Base-by-base conservation (phyloP, 2,797 vertebrate genomes). In the Anabacerthia variegaticeps region DNA sequence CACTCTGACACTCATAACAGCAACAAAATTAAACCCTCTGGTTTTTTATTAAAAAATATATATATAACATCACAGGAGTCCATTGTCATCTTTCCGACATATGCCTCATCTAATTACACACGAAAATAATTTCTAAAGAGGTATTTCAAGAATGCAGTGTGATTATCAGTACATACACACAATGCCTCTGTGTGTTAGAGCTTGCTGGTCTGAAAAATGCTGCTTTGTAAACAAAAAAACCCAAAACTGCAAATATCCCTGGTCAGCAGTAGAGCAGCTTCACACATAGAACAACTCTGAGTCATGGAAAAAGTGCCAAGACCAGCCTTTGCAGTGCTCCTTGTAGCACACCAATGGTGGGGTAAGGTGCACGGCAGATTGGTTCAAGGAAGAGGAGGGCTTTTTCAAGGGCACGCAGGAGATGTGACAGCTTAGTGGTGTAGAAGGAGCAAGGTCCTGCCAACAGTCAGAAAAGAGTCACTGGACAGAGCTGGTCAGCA, bases 21-120 rank as follows among this genome's bases (percentile, higher is more conserved):
- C 46, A 63, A 62, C n/a, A 88, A 67, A 90, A 78, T 95, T 93
- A 94, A 96, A 89, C 88, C 65, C 72, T 93, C 56, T 58, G 83
- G 34, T 96, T 96, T 96, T 81, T 91, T 95, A 81, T 95, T 91
- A 88, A 96, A 97, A 97, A 97, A 93, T 75, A 71, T 89, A 83
- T 90, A 80, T 69, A 96, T 94, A 73, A 68, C 46, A 93, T 82
- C 55, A 84, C 6, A 39, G 66, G 68, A 77, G 88, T 68, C 74
- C 52, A 36, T 48, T 97, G 95, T 75, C 92, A 90, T 89, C 81
- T 96, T 93, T 88, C 92, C 93, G 89, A 4, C 19, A 80, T 66
- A 95, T 95, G 68, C 87, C 75, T 96, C 93, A 90, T 96, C 86
- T 92, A 93, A 92, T 92, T 96, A 95, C 72, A 91, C 37, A 84